Conservation (phyloP, 1,140 invertebrate species). For the Ooceraea biroi region DNA sequence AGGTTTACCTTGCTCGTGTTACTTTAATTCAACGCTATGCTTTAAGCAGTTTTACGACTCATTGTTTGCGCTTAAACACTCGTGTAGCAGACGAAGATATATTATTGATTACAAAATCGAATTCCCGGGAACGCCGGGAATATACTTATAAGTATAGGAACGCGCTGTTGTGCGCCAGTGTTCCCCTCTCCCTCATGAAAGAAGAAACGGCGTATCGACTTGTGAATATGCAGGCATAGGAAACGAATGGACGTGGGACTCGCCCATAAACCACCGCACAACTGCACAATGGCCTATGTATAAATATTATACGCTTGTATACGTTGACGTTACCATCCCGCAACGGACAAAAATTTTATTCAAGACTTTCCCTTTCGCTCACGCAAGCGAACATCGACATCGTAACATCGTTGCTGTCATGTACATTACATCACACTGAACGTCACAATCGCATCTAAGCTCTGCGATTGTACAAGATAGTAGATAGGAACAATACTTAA, state of each 20-base stretch:
- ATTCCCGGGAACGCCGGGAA: background rate
- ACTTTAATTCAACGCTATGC: too few relatives aligned
- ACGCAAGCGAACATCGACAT: background rate
- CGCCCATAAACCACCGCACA: slow-evolving; percentile 24
- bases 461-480: background rate
- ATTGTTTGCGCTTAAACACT: too few relatives aligned
- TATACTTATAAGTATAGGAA: background rate
- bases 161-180: too few relatives aligned
- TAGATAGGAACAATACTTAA: background rate
- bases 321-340: background rate
- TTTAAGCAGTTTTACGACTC: too few relatives aligned
- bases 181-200: background rate
- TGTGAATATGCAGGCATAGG: slow-evolving; percentile 8
- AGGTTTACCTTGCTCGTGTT: too few relatives aligned
- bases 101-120: slow-evolving; percentile 20
- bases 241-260: slow-evolving; percentile 50
- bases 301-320: background rate
- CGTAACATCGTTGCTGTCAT: slow-evolving; percentile 27
- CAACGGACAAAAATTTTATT: slow-evolving; percentile 47
- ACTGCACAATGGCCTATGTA: slow-evolving; percentile 8
- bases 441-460: slow-evolving; percentile 1
- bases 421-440: slow-evolving; percentile 2
- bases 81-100: background rate
- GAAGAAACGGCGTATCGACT: background rate
- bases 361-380: slow-evolving; percentile 33